These are phyloP conservation scores for Ceratina australensis DNA, from an alignment of 1,140 invertebrate species.

Conservation along the genomic window DNA sequence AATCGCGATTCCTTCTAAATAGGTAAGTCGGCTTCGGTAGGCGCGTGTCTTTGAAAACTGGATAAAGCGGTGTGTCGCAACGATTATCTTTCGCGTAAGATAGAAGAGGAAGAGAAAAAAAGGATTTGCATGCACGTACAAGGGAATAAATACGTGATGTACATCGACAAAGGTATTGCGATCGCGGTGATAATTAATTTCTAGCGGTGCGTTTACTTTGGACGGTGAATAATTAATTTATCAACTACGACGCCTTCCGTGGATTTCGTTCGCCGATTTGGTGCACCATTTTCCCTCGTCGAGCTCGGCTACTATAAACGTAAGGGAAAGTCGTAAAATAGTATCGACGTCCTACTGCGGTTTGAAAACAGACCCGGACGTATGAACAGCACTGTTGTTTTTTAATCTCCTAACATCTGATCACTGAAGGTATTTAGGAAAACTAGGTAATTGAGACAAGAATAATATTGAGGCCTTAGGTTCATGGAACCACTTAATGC, in stretches of 20 bases:
- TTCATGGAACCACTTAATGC: not conserved
- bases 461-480: not conserved
- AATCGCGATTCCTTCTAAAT: not conserved
- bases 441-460: not conserved
- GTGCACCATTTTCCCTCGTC: not conserved
- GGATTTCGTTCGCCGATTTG: not conserved
- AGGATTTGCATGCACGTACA: not conserved
- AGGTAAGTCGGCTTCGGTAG: too few relatives aligned
- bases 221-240: not conserved
- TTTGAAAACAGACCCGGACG: not conserved
- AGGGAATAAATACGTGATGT: conserved; percentile 19
- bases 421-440: not conserved
- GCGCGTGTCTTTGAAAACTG: not conserved
- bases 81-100: not conserved
- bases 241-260: not conserved
- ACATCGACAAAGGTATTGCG: conserved; percentile 7
- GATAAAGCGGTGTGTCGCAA: not conserved
- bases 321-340: not conserved
- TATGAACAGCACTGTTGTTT: too few relatives aligned
- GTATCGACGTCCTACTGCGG: not conserved
- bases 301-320: not conserved
- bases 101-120: not conserved
- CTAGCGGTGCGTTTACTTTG: conserved; percentile 3
- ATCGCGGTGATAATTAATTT: conserved; percentile 22
- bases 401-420: too few relatives aligned